Base-by-base conservation (phyloP, 2,113 vertebrate genomes). In the Toxostoma redivivum region DNA sequence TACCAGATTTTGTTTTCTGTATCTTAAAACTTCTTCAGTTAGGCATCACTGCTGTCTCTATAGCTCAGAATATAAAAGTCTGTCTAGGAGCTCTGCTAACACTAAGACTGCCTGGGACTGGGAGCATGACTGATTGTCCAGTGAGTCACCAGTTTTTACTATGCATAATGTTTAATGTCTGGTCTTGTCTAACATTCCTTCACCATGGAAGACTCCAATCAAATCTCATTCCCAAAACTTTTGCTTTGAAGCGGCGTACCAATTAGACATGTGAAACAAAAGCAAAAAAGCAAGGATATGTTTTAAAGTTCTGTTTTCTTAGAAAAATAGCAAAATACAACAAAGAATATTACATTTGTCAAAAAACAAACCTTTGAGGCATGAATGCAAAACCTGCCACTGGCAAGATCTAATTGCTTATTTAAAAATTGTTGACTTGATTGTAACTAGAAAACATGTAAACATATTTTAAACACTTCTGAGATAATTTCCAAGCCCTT, bases 91-190 rank as follows among this genome's bases (percentile, higher is more conserved):
- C 61, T 85, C 10, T 45, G 33, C 73, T 25, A 53, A 10, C 18
- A 8, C 24, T 73, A 35, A 13, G 24, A n/a, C 45, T 30, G 30
- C 13, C 20, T 47, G 80, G 22, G 37, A 84, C n/a, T 23, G 11
- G 6, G 31, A 10, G 11, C 42, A 13, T 45, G 12, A 53, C 38
- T 7, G 0, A 67, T 0, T 13, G 19, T 53, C 40, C 20, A 56
- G 14, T 24, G 30, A 90, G 15, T n/a, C 23, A 42, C 4, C 51
- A 37, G 17, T 35, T 79, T 72, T 37, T n/a, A 44, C 10, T 17
- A 47, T 4, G 18, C 8, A 86, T n/a, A 69, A 72, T 45, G 7
- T 64, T 86, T 61, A 88, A 86, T 40, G 50, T 16, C 16, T 5
- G 9, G 14, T 54, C 81, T 77, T 71, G 9, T 30, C 30, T 66